Base-by-base conservation (phyloP, 2,113 vertebrate species). In the Spea bombifrons region DNA sequence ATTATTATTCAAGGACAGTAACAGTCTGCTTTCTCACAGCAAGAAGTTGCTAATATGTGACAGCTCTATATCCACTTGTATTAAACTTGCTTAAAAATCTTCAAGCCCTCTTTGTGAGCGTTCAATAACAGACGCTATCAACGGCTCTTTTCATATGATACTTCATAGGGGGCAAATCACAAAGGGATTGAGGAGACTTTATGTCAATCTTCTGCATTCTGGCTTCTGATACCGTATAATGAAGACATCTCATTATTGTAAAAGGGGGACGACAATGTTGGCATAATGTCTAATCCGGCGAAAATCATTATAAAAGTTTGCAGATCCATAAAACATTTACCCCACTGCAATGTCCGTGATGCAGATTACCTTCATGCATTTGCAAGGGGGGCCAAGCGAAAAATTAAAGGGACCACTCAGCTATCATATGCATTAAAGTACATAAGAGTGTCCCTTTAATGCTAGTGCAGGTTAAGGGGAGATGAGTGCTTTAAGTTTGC, bases 1-100 rank as follows among this genome's bases (percentile, higher is more conserved):
- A 77, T 77, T 77, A 77, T 46, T 70, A 77, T 77, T 70, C 75
- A 30, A 59, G 46, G 67, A 55, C 55, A 49, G 66, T 71, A 70
- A 55, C 55, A 5, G 55, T 77, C 75, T 77, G 66, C 53, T 49
- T 77, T 63, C 53, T 77, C 75, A 77, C 75, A 77, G 75, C 75
- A 47, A 77, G 75, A 77, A 77, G 75, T 77, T 77, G 75, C 66
- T 70, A 77, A 77, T 70, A 70, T 77, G 67, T 77, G 75, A 77
- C 66, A 70, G 66, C 55, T 70, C 75, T 43, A 43, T 71, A 77
- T 50, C 75, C 67, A 70, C 67, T 77, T 77, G 66, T 63, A 77
- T 77, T 77, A 77, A 48, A 70, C 75, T 8, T 7, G 16, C 66
- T 70, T 77, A 70, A 77, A 30, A 77, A 77, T 77, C 50, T 77